phyloP scores from a whole-genome alignment of 2,797 vertebrate genomes.

The Bradypodion ventrale region DNA sequence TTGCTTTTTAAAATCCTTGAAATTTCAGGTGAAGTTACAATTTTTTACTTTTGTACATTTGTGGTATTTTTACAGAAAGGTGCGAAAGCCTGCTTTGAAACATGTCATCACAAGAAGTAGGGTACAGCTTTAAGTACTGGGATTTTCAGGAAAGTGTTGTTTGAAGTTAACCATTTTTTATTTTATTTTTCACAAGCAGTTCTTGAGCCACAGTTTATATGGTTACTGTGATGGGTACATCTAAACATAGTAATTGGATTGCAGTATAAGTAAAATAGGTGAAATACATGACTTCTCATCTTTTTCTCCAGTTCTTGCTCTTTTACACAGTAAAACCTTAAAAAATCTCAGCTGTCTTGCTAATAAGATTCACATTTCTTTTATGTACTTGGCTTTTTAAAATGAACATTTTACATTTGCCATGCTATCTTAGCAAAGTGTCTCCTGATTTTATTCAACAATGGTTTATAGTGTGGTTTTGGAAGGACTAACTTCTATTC shows the following conservation, averaged over 20 bases:
- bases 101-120: conserved; percentile 39
- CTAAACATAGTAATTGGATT: conserved; percentile 76
- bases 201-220: conserved; percentile 72
- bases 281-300: conserved; percentile 48
- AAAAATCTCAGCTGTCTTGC: conserved; percentile 63
- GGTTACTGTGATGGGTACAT: conserved; percentile 64
- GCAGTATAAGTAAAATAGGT: conserved; percentile 62
- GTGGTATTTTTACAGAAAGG: conserved; percentile 25
- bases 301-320: conserved; percentile 41
- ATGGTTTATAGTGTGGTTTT: conserved; percentile 43
- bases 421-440: conserved; percentile 71
- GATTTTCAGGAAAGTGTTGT: conserved; percentile 74
- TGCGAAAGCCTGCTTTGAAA: not conserved
- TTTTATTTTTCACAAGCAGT: conserved; percentile 72
- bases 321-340: conserved; percentile 60
- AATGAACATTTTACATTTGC: conserved; percentile 67
- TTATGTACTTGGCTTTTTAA: conserved; percentile 59
- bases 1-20: conserved; percentile 13
- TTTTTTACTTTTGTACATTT: conserved; percentile 9
- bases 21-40: not conserved
- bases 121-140: conserved; percentile 43
- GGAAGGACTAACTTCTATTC: not conserved
- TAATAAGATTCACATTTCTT: conserved; percentile 62
- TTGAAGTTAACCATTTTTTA: conserved; percentile 77
- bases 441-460: conserved; percentile 66